These are phyloP conservation scores for Pristionchus arcanus DNA, from an alignment of 2,888 invertebrate species.

Conservation along the genomic window DNA sequence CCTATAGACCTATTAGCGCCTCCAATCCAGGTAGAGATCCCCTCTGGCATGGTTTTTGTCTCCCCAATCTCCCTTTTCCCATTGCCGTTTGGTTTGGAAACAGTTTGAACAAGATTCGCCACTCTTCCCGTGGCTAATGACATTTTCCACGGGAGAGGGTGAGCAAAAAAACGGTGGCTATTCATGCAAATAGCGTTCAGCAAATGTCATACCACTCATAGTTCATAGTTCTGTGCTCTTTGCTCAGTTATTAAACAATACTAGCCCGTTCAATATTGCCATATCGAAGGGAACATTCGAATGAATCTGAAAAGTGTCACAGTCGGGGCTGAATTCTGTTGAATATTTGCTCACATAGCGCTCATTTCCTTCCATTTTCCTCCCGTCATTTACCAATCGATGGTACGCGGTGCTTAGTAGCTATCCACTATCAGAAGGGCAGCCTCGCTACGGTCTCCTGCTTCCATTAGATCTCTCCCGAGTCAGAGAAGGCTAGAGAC, in stretches of 20 bases:
- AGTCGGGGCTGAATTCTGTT: too few species aligned
- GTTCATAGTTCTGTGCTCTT: neutral
- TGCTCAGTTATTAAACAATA: too few species aligned
- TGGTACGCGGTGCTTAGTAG: neutral
- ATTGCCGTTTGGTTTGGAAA: too few species aligned
- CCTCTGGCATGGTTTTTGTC: too few species aligned
- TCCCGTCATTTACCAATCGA: slow-evolving; percentile 16
- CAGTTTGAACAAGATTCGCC: neutral
- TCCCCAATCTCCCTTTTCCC: too few species aligned
- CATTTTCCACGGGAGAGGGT: neutral
- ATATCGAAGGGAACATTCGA: too few species aligned
- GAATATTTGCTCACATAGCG: neutral
- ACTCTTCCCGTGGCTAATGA: neutral
- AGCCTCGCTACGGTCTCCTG: neutral
- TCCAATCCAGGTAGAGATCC: neutral
- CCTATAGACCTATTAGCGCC: neutral
- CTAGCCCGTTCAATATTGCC: too few species aligned
- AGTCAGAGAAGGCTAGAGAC: neutral
- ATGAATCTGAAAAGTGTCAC: too few species aligned
- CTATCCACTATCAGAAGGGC: neutral
- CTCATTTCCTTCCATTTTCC: neutral
- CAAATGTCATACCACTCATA: neutral
- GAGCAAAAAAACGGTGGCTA: slow-evolving; percentile 24
- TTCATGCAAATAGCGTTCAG: neutral
- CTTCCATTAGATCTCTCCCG: too few species aligned